Conservation (phyloP, 2,797 vertebrate species). For the Helostoma temminkii region DNA sequence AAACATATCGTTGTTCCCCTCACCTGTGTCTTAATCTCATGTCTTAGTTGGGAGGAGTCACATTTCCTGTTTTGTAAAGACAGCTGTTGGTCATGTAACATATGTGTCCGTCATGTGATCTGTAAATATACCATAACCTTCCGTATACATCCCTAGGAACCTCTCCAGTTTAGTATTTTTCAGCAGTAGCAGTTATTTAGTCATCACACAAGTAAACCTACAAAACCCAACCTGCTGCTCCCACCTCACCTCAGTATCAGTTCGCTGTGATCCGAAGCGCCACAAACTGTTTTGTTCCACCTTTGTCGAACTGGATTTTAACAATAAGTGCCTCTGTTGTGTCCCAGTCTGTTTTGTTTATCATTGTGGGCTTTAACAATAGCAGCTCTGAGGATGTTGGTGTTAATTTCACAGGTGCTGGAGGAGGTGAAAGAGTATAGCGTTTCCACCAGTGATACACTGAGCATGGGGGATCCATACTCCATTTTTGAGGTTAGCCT, state of each 20-base stretch:
- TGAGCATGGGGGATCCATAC: constrained; percentile 54
- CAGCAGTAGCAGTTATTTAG: too few species aligned
- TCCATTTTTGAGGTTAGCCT: constrained; percentile 75
- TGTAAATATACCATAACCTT: too few species aligned
- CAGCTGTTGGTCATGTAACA: background rate
- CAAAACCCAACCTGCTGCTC: constrained; percentile 50
- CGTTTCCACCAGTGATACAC: background rate
- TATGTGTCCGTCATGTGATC: background rate
- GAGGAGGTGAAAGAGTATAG: constrained; percentile 54
- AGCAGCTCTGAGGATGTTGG: constrained; percentile 21
- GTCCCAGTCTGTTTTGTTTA: constrained; percentile 11
- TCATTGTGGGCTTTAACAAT: constrained; percentile 36
- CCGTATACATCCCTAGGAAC: constrained; percentile 10
- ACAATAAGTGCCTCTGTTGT: constrained; percentile 29
- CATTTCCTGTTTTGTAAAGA: too few species aligned
- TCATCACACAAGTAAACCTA: too few species aligned
- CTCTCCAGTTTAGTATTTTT: constrained; percentile 5
- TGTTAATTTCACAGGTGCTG: constrained; percentile 69
- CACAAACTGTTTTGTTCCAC: constrained; percentile 3
- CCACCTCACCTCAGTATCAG: constrained; percentile 35
- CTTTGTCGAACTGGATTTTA: constrained; percentile 37
- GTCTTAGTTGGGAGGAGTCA: too few species aligned
- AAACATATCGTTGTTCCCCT: too few species aligned
- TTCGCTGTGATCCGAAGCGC: background rate
- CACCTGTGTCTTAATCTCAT: too few species aligned